Evolutionary conservation across 2,113 vertebrate genomes (phyloP).

Genomic region (Genyomyrus donnyi): DNA sequence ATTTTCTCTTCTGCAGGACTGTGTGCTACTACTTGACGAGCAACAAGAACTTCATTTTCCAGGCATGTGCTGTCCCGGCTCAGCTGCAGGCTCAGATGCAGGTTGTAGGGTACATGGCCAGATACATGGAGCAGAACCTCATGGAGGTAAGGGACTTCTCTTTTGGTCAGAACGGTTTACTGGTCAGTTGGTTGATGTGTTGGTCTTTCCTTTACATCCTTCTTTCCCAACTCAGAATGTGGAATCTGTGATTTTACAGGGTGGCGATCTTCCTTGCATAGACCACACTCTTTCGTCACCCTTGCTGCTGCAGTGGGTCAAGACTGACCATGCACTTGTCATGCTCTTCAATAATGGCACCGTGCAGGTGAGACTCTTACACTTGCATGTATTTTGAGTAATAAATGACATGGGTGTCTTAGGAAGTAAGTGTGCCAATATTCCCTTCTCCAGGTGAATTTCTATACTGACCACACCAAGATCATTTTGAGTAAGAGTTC

Average conservation of each 20-base stretch:
- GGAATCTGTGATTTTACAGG: slow-evolving; percentile 53
- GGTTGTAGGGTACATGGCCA: slow-evolving; percentile 80
- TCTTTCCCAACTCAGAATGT: neutral
- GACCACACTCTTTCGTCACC: slow-evolving; percentile 54
- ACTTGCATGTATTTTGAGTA: neutral
- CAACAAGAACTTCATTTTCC: slow-evolving; percentile 83
- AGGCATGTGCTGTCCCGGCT: slow-evolving; percentile 67
- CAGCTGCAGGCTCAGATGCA: slow-evolving; percentile 83
- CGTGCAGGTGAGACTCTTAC: slow-evolving; percentile 69
- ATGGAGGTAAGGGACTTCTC: slow-evolving; percentile 73
- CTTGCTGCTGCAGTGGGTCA: slow-evolving; percentile 92
- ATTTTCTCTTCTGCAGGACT: slow-evolving; percentile 53
- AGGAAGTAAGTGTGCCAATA: slow-evolving; percentile 12
- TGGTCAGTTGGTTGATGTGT: neutral
- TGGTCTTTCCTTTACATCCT: neutral
- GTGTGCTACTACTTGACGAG: slow-evolving; percentile 88
- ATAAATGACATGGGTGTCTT: neutral
- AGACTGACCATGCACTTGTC: slow-evolving; percentile 88
- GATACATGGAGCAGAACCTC: slow-evolving; percentile 94
- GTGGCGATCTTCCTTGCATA: slow-evolving; percentile 81
- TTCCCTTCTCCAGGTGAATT: slow-evolving; percentile 75
- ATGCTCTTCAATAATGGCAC: slow-evolving; percentile 95
- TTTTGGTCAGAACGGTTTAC: neutral
- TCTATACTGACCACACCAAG: slow-evolving; percentile 95
- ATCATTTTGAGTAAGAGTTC: slow-evolving; percentile 86